A percentile compares a stretch with the other conserved stretches of the same genome.
Conservation (phyloP, 2,797 vertebrate species). For the Pelochelys cantorii region DNA sequence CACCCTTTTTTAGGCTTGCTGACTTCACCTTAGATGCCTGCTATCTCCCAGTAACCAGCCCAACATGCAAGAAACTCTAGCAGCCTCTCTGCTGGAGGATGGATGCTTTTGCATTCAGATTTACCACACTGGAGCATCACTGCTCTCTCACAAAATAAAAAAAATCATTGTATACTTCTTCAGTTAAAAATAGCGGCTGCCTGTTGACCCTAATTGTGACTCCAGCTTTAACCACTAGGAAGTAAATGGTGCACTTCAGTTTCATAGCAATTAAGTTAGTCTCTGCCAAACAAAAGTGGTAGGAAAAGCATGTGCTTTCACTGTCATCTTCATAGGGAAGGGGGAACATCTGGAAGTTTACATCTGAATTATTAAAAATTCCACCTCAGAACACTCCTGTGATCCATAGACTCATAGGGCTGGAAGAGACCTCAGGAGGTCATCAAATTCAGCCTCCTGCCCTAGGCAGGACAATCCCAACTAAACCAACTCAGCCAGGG, state of each 20-base stretch:
- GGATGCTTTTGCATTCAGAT: neutral
- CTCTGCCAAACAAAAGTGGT: neutral
- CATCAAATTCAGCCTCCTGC: no score
- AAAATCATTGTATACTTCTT: constrained; percentile 25
- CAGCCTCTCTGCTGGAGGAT: constrained; percentile 24
- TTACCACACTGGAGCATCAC: neutral
- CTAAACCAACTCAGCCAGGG: no score
- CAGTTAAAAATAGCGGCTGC: neutral
- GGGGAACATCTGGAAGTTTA: neutral
- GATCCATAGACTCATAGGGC: no score
- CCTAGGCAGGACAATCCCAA: no score
- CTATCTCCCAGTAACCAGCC: neutral
- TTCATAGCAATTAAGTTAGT: neutral
- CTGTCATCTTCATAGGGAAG: constrained; percentile 5
- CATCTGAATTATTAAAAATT: constrained; percentile 24
- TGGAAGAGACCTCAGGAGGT: no score
- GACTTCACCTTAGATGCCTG: neutral
- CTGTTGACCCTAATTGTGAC: neutral
- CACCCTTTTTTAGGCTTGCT: neutral
- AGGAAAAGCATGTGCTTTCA: constrained; percentile 6
- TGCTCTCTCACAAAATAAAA: constrained; percentile 1
- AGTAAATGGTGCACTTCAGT: neutral
- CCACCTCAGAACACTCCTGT: constrained; percentile 1
- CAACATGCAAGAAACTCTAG: neutral
- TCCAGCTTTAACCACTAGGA: neutral